phyloP scores from a whole-genome alignment of 2,888 invertebrate genomes.

The Drosophila subquinaria region DNA sequence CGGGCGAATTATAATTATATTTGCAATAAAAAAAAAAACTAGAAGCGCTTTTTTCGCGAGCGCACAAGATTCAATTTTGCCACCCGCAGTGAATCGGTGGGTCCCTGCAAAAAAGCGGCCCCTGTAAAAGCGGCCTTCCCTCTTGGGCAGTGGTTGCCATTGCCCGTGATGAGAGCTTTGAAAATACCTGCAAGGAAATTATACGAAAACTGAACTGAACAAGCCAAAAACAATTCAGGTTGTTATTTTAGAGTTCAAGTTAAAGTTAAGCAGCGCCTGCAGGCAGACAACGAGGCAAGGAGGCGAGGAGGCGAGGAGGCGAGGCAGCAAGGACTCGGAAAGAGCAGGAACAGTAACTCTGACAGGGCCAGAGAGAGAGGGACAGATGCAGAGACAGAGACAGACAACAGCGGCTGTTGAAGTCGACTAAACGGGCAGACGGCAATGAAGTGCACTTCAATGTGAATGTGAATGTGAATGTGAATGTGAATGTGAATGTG shows the following conservation, averaged over 20 bases:
- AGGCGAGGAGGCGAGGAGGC: slow-evolving; percentile 23
- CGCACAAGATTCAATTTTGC: background rate
- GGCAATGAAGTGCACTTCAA: slow-evolving; percentile 78
- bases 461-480: slow-evolving; percentile 64
- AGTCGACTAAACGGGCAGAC: slow-evolving; percentile 55
- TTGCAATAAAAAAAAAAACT: no score
- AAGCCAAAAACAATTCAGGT: slow-evolving; percentile 75
- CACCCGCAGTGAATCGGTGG: background rate
- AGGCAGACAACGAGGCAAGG: slow-evolving; percentile 40
- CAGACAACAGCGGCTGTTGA: slow-evolving; percentile 25
- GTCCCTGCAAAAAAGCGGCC: background rate
- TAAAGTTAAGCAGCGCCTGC: slow-evolving; percentile 79
- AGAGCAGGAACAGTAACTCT: slow-evolving; percentile 1
- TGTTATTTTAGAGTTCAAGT: slow-evolving; percentile 81
- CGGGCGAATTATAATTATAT: no score
- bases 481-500: slow-evolving; percentile 58
- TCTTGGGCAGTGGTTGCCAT: background rate
- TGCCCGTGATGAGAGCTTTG: slow-evolving; percentile 60
- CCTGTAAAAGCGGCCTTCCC: background rate
- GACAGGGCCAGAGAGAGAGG: background rate
- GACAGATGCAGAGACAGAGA: background rate
- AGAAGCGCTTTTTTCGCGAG: no score
- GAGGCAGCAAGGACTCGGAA: slow-evolving; percentile 33
- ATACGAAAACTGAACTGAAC: slow-evolving; percentile 71
- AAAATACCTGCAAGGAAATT: slow-evolving; percentile 78